These are phyloP conservation scores for Aricia agestis DNA, from an alignment of 1,140 invertebrate genomes.

Conservation along the genomic window DNA sequence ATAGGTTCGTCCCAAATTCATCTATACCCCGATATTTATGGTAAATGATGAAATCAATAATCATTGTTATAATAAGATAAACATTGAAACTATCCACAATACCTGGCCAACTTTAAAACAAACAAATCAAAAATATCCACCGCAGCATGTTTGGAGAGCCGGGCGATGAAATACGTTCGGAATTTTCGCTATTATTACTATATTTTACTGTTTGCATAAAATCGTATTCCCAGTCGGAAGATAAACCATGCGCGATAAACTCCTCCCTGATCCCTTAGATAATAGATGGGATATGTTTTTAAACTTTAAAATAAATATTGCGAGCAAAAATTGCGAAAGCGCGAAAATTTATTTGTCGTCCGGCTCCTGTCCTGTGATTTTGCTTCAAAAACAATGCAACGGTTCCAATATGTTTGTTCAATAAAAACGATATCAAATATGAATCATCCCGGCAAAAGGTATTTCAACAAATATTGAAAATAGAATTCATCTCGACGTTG, in stretches of 20 bases:
- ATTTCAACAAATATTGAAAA: constrained; percentile 6
- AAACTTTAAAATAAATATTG: not conserved
- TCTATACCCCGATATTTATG: not conserved
- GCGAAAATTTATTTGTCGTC: not conserved
- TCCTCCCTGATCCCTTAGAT: not conserved
- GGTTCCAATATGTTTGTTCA: constrained; percentile 1
- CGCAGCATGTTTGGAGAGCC: not conserved
- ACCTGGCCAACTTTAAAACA: not conserved
- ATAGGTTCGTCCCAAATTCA: no score
- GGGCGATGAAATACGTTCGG: not conserved
- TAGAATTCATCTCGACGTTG: not conserved
- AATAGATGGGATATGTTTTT: not conserved
- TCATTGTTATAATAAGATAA: not conserved
- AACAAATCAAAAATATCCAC: not conserved
- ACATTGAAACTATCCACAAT: constrained; percentile 20
- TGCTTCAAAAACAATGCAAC: constrained; percentile 1
- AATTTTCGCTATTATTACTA: not conserved
- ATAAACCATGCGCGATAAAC: not conserved
- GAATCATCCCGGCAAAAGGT: constrained; percentile 6
- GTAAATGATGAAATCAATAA: not conserved
- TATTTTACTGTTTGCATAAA: constrained; percentile 1
- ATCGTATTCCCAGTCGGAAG: not conserved
- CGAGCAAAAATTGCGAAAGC: not conserved
- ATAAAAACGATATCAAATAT: constrained; percentile 10
- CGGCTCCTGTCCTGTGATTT: not conserved